These are phyloP conservation scores for Nemotelus pantherinus DNA, from an alignment of 2,888 invertebrate species.

Conservation along the genomic window DNA sequence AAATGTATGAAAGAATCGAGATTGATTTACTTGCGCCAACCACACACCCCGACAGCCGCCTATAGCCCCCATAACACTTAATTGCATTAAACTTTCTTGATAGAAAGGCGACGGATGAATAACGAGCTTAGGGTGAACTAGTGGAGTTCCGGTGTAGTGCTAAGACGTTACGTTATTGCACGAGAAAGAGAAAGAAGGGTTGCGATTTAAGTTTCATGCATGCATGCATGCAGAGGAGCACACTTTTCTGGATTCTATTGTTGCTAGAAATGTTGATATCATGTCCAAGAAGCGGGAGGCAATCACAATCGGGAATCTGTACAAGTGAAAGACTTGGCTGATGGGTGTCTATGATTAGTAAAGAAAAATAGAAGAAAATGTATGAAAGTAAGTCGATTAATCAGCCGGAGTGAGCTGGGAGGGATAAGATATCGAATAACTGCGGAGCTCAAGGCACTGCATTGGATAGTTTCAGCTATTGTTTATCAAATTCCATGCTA, in stretches of 20 bases:
- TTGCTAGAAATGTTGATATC: background rate
- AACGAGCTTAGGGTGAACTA: background rate
- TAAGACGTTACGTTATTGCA: background rate
- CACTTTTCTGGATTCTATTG: slow-evolving; percentile 48
- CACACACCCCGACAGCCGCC: background rate
- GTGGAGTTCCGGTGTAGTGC: background rate
- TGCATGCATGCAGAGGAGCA: background rate
- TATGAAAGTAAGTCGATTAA: slow-evolving; percentile 39
- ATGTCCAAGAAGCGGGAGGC: slow-evolving; percentile 4
- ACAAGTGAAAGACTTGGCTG: slow-evolving; percentile 49
- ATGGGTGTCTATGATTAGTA: slow-evolving; percentile 39
- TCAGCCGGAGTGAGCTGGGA: slow-evolving; percentile 14
- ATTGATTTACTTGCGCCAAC: background rate
- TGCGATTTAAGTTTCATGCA: background rate
- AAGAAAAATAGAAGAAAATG: slow-evolving; percentile 39
- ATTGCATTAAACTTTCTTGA: slow-evolving; percentile 31
- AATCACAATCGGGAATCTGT: slow-evolving; percentile 47
- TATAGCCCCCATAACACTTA: background rate
- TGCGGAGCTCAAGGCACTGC: background rate
- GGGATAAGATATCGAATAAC: slow-evolving; percentile 24
- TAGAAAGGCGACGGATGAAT: background rate
- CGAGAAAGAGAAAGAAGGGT: background rate
- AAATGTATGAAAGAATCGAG: slow-evolving; percentile 21
- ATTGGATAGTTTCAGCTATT: background rate
- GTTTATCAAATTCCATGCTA: slow-evolving; percentile 12